Percentiles rank a stretch among this genome's conserved stretches.
These are phyloP conservation scores for Hylaea fasciaria DNA, from an alignment of 2,888 invertebrate species.

Conservation along the genomic window DNA sequence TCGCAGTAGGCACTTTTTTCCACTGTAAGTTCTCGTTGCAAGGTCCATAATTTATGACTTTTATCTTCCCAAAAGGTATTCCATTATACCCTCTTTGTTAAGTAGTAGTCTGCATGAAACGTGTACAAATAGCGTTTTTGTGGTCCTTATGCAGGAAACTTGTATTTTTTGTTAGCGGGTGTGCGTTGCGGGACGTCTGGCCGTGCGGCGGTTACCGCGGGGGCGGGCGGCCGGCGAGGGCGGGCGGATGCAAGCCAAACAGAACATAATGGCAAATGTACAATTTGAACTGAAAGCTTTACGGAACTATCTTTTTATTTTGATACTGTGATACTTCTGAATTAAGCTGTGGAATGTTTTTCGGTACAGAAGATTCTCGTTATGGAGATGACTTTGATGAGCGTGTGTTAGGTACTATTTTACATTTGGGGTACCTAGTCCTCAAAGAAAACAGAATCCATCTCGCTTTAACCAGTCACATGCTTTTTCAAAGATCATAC, in stretches of 20 bases:
- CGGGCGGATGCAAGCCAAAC: slow-evolving; percentile 46
- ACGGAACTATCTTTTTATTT: slow-evolving; percentile 40
- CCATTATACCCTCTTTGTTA: slow-evolving; percentile 32
- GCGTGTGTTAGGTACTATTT: no score
- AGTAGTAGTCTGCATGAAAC: slow-evolving; percentile 27
- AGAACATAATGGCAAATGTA: slow-evolving; percentile 51
- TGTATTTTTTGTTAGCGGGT: slow-evolving; percentile 35
- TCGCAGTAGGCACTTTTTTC: slow-evolving; percentile 1
- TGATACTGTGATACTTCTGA: slow-evolving; percentile 23
- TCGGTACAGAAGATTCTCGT: not conserved
- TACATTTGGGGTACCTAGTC: no score
- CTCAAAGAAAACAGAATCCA: no score
- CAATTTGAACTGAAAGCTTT: slow-evolving; percentile 48
- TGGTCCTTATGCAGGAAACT: slow-evolving; percentile 34
- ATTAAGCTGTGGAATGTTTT: slow-evolving; percentile 19
- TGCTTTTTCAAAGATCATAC: no score
- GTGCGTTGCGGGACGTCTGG: slow-evolving; percentile 23
- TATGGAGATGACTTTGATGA: not conserved
- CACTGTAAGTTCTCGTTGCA: slow-evolving; percentile 14
- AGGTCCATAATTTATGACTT: slow-evolving; percentile 19
- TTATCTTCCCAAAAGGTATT: slow-evolving; percentile 21
- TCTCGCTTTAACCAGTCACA: no score
- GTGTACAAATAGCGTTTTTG: slow-evolving; percentile 34
- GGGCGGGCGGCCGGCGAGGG: slow-evolving; percentile 31
- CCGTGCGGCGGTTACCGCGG: slow-evolving; percentile 14